Evolutionary conservation across 2,888 invertebrate species (phyloP), one percentile per base, ranked within the genome.

Genomic region (Harpagoxenus sublaevis): DNA sequence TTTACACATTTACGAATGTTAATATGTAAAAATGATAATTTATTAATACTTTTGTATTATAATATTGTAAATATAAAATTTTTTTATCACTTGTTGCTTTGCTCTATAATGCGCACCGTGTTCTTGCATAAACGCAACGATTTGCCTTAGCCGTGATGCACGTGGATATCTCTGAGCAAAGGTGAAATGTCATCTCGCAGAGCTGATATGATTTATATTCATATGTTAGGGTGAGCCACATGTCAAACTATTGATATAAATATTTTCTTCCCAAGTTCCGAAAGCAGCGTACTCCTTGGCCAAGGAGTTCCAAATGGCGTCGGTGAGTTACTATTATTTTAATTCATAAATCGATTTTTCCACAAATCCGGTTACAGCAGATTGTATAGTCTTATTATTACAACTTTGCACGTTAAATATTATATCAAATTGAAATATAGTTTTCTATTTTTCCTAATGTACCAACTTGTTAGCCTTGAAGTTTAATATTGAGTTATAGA

Each of bases 181-280:
- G 91, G 91, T 91, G 91, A 91, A 91, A 81, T 87, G 92, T 91
- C 90, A 92, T 91, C 66, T 48, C 90, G 77, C 53, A 65, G 84
- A 83, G 79, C 68, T 66, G 93, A 93, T 93, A 93, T 90, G 91
- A 91, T 87, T 78, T 87, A 88, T 90, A 87, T 89, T 85, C 89
- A 86, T 88, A 86, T 87, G 87, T 86, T 91, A 86, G 89, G 74
- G 90, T 91, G 89, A 91, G 89, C 87, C 90, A 90, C 88, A 89
- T 79, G 86, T 84, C 83, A 68, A 86, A 89, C 81, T 86, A 89
- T 90, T 86, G 89, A 87, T 91, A 89, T 84, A 84, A 92, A 92
- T 89, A 89, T 92, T 91, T 90, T 91, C 86, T 88, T 87, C 90
- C 85, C 83, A 89, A 92, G 87, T 89, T 35, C 90, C 86, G 89